Evolutionary conservation across 2,797 vertebrate species (phyloP), one percentile per base, ranked within the genome.

Genomic region (Eupleurogrammus muticus): DNA sequence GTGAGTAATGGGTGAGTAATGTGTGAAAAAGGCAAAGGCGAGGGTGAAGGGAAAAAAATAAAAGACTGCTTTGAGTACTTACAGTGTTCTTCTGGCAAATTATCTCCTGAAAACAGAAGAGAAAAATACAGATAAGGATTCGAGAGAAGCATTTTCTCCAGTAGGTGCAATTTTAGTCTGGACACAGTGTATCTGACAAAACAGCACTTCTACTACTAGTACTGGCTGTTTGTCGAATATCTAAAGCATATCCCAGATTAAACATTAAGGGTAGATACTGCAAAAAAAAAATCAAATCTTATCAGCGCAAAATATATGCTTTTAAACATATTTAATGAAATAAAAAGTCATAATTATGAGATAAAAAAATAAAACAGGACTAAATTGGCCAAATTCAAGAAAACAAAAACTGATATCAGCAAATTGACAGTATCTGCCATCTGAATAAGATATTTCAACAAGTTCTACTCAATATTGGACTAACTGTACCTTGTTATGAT

Each of bases 61-160:
- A 32, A 12, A 62, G 36, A 50, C 23, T 8, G 66, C 46, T 63
- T 65, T 53, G 21, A 70, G 88, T 95, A 99, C 97, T 98, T 91
- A 99, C 98, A 93, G 96, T 98, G 94, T 99, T 99, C 94, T 99
- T 99, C 94, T 99, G 98, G 94, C 95, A 99, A 93, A 99, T 97
- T 35, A 99, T 96, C 86, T 99, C 98, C 98, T 99, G 90, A 64
- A 94, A 93, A 71, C 89, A 50, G 70, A 72, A 58, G 42, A 79
- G 17, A 81, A 53, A 83, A 66, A 21, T 14, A 54, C 13, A 73
- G 67, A 84, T 20, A 84, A 66, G 72, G 58, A 65, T 42, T 47
- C 19, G 35, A 70, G 9, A 57, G 1, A 56, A 66, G 75, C 47
- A 72, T 75, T 76, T 56, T 67, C 24, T 54, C 8, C 14, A 6